A percentile compares a stretch with the other conserved stretches of the same genome.
These are phyloP conservation scores for Macroglossus sobrinus DNA, from an alignment of 2,113 vertebrate species.

Conservation along the genomic window DNA sequence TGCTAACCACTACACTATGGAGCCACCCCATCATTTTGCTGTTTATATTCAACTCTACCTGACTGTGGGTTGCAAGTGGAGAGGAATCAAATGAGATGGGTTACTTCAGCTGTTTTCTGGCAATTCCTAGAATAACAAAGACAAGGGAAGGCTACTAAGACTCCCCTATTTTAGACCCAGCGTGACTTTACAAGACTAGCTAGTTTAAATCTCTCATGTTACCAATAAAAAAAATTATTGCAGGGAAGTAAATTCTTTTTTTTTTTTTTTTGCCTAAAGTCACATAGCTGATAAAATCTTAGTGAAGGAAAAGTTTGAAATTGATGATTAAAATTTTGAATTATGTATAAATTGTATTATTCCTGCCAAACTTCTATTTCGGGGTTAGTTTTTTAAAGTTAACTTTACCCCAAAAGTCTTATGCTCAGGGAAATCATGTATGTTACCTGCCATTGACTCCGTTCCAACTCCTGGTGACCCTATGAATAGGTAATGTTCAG, in stretches of 20 bases:
- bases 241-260: background rate
- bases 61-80: background rate
- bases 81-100: background rate
- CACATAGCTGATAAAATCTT: background rate
- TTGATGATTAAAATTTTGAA: background rate
- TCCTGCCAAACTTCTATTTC: background rate
- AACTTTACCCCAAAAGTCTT: background rate
- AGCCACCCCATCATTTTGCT: background rate
- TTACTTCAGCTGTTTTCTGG: background rate
- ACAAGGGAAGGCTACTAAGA: background rate
- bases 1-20: too few relatives aligned
- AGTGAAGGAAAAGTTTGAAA: conserved; percentile 19
- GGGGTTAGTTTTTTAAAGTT: background rate
- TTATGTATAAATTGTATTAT: background rate
- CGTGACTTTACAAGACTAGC: background rate
- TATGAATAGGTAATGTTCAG: background rate
- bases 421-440: background rate
- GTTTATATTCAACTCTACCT: background rate
- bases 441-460: background rate
- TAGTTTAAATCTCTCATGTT: background rate
- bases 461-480: background rate
- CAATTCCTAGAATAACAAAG: background rate
- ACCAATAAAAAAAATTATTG: background rate
- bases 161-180: background rate
- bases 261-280: background rate